Base-by-base conservation (phyloP, 2,888 invertebrate genomes). In the Drosophila cognata region DNA sequence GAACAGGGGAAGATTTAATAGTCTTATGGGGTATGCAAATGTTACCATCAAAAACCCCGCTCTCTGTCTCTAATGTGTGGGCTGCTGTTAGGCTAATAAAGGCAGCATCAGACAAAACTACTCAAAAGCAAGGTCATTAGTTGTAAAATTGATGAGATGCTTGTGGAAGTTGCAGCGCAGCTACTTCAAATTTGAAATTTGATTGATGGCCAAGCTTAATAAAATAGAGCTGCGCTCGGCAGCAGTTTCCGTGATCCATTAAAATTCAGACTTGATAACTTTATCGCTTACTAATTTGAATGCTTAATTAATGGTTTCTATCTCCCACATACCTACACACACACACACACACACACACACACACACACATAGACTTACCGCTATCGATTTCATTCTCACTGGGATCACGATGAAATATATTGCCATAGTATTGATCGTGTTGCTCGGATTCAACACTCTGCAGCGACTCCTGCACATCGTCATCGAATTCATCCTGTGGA, bases 401-500 rank as follows among this genome's bases (percentile, higher is more conserved):
- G 35, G 92, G 92, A 91, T 92, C 92, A 10, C 89, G 86, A 64
- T 91, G 88, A 53, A 92, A 90, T 59, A 92, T 94, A 92, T 94
- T 94, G 74, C 94, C 93, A 82, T 95, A 95, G 88, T 95, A 94
- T 53, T 95, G 95, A 91, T 95, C 95, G 51, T 96, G 94, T 87
- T 95, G 95, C 89, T 96, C 96, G 52, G 96, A 96, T 91, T 96
- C 96, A 7, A 95, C 96, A 79, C 95, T 96, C 91, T 96, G 95
- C 87, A 96, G 76, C 28, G 81, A 87, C 38, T 92, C 91, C 61
- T 88, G 91, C 4, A 76, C 88, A 79, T 92, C 91, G n/a, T 85
- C 79, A 4, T 90, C 90, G 71, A 87, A 86, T 21, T 90, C 87
- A 60, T 89, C 90, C 25, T 78, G 71, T 8, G 61, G 33, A 41